Evolutionary conservation across 2,113 vertebrate species (phyloP).

Genomic region (Salminus brasiliensis): DNA sequence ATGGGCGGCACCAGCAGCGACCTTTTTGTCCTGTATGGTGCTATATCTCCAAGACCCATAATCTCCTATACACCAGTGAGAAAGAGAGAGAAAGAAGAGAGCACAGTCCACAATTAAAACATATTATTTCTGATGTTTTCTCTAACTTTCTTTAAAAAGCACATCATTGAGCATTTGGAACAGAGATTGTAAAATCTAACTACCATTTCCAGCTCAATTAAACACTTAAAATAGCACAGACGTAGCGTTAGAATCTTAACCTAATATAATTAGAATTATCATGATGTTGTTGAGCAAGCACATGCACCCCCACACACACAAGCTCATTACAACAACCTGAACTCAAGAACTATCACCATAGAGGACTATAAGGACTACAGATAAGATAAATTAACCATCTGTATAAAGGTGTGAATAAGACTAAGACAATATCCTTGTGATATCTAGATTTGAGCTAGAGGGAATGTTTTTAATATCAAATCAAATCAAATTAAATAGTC

Average conservation of each 20-base stretch:
- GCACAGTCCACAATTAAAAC: background rate
- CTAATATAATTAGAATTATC: background rate
- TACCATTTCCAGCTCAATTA: background rate
- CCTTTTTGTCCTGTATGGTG: constrained; percentile 84
- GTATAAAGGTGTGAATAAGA: no score
- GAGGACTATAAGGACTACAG: no score
- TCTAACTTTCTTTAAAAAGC: background rate
- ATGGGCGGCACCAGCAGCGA: constrained; percentile 88
- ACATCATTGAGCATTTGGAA: background rate
- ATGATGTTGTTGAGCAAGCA: background rate
- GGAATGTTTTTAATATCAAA: no score
- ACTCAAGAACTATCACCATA: background rate
- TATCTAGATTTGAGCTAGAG: no score
- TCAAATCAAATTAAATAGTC: no score
- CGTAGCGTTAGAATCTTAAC: background rate
- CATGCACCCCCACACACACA: background rate
- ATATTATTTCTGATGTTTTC: background rate
- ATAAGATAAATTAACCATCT: no score
- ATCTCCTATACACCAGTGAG: constrained; percentile 80
- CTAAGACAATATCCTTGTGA: no score
- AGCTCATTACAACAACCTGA: background rate
- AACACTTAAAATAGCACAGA: background rate
- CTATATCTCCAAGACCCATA: constrained; percentile 77
- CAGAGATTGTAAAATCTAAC: background rate
- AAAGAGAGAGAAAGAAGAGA: constrained; percentile 54